Percentiles rank a stretch among this genome's conserved stretches.
Evolutionary conservation across 2,113 vertebrate species (phyloP).

Genomic region (Heterochromis multidens): DNA sequence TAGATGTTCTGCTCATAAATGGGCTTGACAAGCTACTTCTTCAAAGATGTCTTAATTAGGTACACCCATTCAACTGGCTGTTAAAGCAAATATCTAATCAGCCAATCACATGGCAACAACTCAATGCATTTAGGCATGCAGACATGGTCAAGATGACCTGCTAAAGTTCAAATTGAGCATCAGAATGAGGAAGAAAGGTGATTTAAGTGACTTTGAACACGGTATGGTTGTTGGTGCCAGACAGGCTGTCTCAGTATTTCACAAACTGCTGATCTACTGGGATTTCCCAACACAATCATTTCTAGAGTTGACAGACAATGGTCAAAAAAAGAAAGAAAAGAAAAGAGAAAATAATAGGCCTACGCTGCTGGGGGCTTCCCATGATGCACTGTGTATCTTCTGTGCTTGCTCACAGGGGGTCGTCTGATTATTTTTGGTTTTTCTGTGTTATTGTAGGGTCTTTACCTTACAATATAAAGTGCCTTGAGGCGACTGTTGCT

Average conservation of each 20-base stretch:
- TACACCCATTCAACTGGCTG: background rate
- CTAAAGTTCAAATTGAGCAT: background rate
- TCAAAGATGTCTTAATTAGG: background rate
- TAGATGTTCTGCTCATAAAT: background rate
- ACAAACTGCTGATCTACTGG: background rate
- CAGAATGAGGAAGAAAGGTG: background rate
- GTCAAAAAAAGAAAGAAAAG: no score
- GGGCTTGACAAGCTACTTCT: no score
- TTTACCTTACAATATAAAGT: no score
- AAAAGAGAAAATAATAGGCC: no score
- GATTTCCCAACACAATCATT: background rate
- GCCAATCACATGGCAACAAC: background rate
- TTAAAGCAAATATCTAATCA: background rate
- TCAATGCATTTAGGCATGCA: background rate
- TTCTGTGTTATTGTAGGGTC: no score
- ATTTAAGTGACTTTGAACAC: background rate
- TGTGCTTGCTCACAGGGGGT: no score
- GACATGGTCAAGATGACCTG: background rate
- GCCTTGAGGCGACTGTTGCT: no score
- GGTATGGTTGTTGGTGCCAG: background rate
- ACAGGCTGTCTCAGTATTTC: background rate
- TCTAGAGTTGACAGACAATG: background rate
- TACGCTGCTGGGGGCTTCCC: no score
- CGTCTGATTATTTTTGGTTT: no score
- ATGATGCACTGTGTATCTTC: no score